phyloP scores from a whole-genome alignment of 2,888 invertebrate species.

The Mechanitis messenoides region DNA sequence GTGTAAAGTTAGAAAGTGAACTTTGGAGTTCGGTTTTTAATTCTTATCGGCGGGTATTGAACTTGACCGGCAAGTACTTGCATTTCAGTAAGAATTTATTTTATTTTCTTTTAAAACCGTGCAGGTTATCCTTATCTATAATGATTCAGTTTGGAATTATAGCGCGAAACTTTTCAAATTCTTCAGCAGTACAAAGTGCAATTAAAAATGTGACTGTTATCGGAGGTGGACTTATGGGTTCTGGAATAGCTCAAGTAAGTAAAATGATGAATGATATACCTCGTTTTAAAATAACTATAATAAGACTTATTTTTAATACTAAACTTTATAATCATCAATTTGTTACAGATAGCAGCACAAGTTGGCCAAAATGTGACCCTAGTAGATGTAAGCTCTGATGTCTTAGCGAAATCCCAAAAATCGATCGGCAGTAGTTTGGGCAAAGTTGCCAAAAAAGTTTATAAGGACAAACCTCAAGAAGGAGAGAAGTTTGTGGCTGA shows the following conservation, averaged over 20 bases:
- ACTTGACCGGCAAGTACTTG: too few species aligned
- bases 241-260: slow-evolving; percentile 90
- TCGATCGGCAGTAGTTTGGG: slow-evolving; percentile 82
- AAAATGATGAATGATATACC: slow-evolving; percentile 14
- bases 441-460: slow-evolving; percentile 86
- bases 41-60: too few species aligned
- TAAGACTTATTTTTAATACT: background rate
- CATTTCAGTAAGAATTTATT: too few species aligned
- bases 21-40: too few species aligned
- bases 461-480: slow-evolving; percentile 80
- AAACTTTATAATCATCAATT: background rate
- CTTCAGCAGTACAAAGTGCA: slow-evolving; percentile 59
- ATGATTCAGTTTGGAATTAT: slow-evolving; percentile 58
- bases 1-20: too few species aligned
- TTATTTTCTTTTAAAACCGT: too few species aligned
- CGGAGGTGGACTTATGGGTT: slow-evolving; percentile 93
- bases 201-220: slow-evolving; percentile 89
- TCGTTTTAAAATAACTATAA: slow-evolving; percentile 3
- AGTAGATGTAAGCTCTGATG: slow-evolving; percentile 79
- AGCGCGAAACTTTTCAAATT: slow-evolving; percentile 61
- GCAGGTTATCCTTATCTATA: slow-evolving; percentile 30
- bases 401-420: slow-evolving; percentile 49
- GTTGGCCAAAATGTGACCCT: slow-evolving; percentile 88
- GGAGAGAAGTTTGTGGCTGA: slow-evolving; percentile 81
- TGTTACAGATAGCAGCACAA: slow-evolving; percentile 85